These are phyloP conservation scores for Bombus huntii DNA, from an alignment of 1,140 invertebrate genomes.

Conservation along the genomic window DNA sequence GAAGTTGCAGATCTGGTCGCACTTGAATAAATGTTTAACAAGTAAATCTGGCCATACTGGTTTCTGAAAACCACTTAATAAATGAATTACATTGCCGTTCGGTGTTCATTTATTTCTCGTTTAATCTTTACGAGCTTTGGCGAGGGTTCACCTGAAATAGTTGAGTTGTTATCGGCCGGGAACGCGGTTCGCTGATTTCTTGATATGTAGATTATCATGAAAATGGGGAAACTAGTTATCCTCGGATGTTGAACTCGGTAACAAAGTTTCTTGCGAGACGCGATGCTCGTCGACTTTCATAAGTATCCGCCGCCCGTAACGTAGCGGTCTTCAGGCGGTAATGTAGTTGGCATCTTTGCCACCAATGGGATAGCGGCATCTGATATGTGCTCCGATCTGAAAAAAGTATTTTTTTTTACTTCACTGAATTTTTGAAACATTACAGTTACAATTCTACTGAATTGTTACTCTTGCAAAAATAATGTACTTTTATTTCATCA, in stretches of 20 bases:
- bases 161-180: slow-evolving; percentile 51
- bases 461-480: too few species aligned
- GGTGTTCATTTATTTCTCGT: slow-evolving; percentile 20
- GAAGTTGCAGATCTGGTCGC: slow-evolving; percentile 23
- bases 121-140: slow-evolving; percentile 4
- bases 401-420: neutral
- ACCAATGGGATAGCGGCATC: slow-evolving; percentile 3
- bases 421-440: neutral
- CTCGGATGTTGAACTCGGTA: slow-evolving; percentile 58
- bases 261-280: slow-evolving; percentile 41
- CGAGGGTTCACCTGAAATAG: neutral
- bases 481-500: too few species aligned
- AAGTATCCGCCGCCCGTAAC: slow-evolving; percentile 68
- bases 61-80: slow-evolving; percentile 47
- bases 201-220: neutral
- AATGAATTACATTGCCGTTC: slow-evolving; percentile 20
- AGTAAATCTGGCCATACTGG: slow-evolving; percentile 25
- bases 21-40: slow-evolving; percentile 1
- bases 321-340: slow-evolving; percentile 71
- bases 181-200: neutral
- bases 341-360: slow-evolving; percentile 72
- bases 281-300: slow-evolving; percentile 31
- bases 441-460: neutral
- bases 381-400: too few species aligned
- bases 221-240: slow-evolving; percentile 61